Percentiles rank a stretch among this genome's conserved stretches.
phyloP scores from a whole-genome alignment of 2,797 vertebrate species.

The Hippocampus kuda region DNA sequence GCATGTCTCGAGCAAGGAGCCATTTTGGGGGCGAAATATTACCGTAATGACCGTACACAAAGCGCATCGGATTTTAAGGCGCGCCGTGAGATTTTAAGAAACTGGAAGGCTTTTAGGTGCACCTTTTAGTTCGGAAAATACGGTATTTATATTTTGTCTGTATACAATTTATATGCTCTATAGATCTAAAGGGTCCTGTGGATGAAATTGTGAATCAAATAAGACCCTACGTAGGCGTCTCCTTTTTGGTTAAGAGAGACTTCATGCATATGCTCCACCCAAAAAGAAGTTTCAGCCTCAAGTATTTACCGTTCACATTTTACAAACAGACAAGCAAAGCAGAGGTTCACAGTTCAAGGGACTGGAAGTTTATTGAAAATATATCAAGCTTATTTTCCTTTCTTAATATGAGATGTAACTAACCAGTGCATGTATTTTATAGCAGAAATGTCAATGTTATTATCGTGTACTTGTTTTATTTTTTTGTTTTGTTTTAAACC shows the following conservation, averaged over 20 bases:
- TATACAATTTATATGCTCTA: background rate
- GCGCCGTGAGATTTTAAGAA: too few relatives aligned
- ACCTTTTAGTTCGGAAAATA: too few relatives aligned
- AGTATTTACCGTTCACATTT: slow-evolving; percentile 42
- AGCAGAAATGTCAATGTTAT: background rate
- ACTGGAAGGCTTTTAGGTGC: too few relatives aligned
- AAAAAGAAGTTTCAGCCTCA: slow-evolving; percentile 27
- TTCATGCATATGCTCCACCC: slow-evolving; percentile 3
- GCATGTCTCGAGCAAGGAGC: too few relatives aligned
- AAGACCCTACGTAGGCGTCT: slow-evolving; percentile 23
- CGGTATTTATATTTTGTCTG: too few relatives aligned
- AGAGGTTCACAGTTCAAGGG: slow-evolving; percentile 31
- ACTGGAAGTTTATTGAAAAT: background rate
- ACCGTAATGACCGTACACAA: too few relatives aligned
- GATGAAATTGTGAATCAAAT: background rate
- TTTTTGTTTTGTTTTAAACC: background rate
- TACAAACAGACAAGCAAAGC: slow-evolving; percentile 8
- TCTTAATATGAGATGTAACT: background rate
- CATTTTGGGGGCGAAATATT: too few relatives aligned
- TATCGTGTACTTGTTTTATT: background rate
- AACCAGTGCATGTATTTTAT: background rate
- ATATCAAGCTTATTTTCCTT: background rate
- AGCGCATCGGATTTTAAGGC: too few relatives aligned
- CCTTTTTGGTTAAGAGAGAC: slow-evolving; percentile 8
- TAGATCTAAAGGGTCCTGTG: background rate